Evolutionary conservation across 1,140 invertebrate genomes (phyloP), one percentile per base, ranked within the genome.

Genomic region (Eumaeus atala): DNA sequence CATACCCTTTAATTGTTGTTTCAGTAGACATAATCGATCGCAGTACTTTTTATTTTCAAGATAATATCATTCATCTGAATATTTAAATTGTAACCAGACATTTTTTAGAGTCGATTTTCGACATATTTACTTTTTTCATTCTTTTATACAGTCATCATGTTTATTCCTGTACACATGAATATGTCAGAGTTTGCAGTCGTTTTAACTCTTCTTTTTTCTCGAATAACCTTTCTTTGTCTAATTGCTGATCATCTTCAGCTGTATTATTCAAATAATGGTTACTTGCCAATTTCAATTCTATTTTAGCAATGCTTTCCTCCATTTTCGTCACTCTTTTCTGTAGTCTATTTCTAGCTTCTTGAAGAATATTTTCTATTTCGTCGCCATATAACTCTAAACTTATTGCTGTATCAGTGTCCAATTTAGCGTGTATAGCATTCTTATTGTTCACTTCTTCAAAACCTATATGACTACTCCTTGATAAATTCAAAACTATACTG

Each of bases 131-230:
- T n/a, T n/a, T n/a, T n/a, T n/a, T n/a, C n/a, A n/a, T n/a, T n/a
- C n/a, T n/a, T n/a, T n/a, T n/a, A n/a, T n/a, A n/a, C n/a, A n/a
- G n/a, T n/a, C n/a, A n/a, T n/a, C n/a, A n/a, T n/a, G n/a, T n/a
- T 3, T 3, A 3, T 28, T 28, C 21, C 21, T 3, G 21, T 28
- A 28, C 21, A 3, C 21, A 28, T 3, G 54, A 34, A 51, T 28
- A 28, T 52, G 71, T 73, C 64, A 80, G 68, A 75, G 72, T 80
- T 70, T 75, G 67, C 21, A 84, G 66, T 56, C 76, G 62, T 40
- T 72, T 64, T 2, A 86, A 49, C 72, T 86, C 77, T 48, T 72
- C 64, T 44, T 64, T 81, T 56, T 83, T 81, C 6, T 44, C n/a
- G 11, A 58, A 7, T 42, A 81, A 48, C 54, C 64, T 76, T 54